Conservation (phyloP, 2,797 vertebrate species). For the Chelon auratus region DNA sequence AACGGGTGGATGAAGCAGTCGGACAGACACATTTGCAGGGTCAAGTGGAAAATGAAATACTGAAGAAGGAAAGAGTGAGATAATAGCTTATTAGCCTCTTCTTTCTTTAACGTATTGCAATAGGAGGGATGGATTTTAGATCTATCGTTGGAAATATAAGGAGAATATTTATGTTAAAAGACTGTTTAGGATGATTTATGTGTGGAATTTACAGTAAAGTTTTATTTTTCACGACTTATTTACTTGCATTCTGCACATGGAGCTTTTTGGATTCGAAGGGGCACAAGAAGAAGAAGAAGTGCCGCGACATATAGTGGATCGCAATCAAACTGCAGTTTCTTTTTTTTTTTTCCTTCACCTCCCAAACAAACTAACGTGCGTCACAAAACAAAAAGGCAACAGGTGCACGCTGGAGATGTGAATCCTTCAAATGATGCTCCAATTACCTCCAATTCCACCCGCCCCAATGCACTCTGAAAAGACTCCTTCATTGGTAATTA, state of each 20-base stretch:
- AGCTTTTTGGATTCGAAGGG: slow-evolving; percentile 15
- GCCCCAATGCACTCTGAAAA: slow-evolving; percentile 77
- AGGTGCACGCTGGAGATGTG: slow-evolving; percentile 81
- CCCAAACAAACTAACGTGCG: slow-evolving; percentile 58
- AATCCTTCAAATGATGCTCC: slow-evolving; percentile 75
- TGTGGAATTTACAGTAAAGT: slow-evolving; percentile 3
- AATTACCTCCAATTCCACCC: slow-evolving; percentile 80
- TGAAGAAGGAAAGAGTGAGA: slow-evolving; percentile 43
- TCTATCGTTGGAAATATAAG: slow-evolving; percentile 9
- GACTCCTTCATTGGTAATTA: slow-evolving; percentile 75
- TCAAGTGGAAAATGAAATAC: slow-evolving; percentile 75
- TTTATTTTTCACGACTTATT: slow-evolving; percentile 10
- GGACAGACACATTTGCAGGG: slow-evolving; percentile 66
- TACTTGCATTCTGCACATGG: background rate
- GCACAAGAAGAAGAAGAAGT: slow-evolving; percentile 15
- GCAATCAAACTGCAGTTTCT: slow-evolving; percentile 47
- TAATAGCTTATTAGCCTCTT: slow-evolving; percentile 12
- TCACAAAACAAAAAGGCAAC: slow-evolving; percentile 82
- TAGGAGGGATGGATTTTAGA: background rate
- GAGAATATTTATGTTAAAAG: slow-evolving; percentile 4
- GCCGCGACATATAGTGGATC: slow-evolving; percentile 26
- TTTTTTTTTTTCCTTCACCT: slow-evolving; percentile 51
- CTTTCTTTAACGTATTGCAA: background rate
- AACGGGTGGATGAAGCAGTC: slow-evolving; percentile 62
- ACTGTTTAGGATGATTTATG: background rate